phyloP scores from a whole-genome alignment of 2,888 invertebrate genomes.

The Tricholauxania praeusta region DNA sequence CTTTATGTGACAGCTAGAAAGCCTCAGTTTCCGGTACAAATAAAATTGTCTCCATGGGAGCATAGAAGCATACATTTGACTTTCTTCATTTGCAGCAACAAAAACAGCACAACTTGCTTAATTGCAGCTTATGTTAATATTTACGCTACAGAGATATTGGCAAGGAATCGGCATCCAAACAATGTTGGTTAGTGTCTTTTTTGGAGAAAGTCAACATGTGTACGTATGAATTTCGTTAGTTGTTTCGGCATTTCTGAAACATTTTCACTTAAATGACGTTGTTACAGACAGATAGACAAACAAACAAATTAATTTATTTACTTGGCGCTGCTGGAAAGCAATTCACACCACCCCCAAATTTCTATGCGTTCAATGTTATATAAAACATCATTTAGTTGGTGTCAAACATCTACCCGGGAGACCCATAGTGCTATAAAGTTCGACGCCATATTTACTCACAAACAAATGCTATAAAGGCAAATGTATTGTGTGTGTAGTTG shows the following conservation, averaged over 20 bases:
- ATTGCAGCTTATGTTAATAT: conserved; percentile 9
- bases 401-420: no score
- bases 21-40: no score
- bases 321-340: not conserved
- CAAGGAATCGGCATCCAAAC: not conserved
- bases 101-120: conserved; percentile 7
- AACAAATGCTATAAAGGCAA: not conserved
- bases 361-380: no score
- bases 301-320: conserved; percentile 21
- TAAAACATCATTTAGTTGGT: no score
- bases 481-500: not conserved
- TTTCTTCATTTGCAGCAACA: no score
- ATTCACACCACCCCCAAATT: no score
- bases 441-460: not conserved
- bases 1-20: no score
- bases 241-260: not conserved
- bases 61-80: no score
- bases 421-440: no score
- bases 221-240: not conserved
- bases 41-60: no score
- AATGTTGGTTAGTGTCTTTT: no score
- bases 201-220: no score
- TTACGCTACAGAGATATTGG: not conserved
- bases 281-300: not conserved
- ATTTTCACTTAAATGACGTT: not conserved